Percentiles rank a stretch among this genome's conserved stretches.
Conservation (phyloP, 2,888 invertebrate genomes). For the Agonopterix alstromeriana region DNA sequence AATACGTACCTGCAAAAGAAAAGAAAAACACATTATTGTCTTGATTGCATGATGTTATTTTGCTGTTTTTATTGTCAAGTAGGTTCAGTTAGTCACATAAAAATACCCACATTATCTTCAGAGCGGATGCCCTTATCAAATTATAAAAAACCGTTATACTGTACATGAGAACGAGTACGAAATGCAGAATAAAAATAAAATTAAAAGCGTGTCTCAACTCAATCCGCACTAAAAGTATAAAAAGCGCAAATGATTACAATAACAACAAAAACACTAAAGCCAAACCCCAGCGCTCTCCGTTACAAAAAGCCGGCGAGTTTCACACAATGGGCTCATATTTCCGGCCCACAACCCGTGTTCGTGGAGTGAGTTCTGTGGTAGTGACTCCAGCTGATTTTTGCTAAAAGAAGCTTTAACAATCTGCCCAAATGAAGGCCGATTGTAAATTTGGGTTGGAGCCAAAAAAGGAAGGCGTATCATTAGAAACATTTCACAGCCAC, state of each 20-base stretch:
- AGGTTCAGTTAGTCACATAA: conserved; percentile 3
- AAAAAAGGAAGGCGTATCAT: conserved; percentile 19
- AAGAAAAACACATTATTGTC: conserved; percentile 22
- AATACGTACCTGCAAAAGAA: conserved; percentile 43
- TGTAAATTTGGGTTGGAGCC: conserved; percentile 43
- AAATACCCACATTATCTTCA: conserved; percentile 6
- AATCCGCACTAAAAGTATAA: neutral
- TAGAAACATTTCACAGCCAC: neutral
- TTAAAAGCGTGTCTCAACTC: no score
- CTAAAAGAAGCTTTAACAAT: conserved; percentile 30
- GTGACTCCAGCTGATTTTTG: conserved; percentile 24
- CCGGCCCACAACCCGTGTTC: conserved; percentile 28
- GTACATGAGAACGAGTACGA: neutral
- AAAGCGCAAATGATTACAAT: conserved; percentile 1
- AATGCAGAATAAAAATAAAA: neutral
- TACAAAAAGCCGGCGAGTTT: conserved; percentile 40
- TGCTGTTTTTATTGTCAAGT: neutral
- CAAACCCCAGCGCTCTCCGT: conserved; percentile 26
- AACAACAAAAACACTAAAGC: conserved; percentile 14
- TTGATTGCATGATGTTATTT: conserved; percentile 7
- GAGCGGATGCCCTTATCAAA: conserved; percentile 7
- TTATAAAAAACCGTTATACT: neutral
- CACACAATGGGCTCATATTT: conserved; percentile 60
- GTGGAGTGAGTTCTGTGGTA: conserved; percentile 16
- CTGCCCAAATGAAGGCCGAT: conserved; percentile 43